Percentiles rank a stretch among this genome's conserved stretches.
phyloP scores from a whole-genome alignment of 2,113 vertebrate genomes.

The Gambusia holbrooki region DNA sequence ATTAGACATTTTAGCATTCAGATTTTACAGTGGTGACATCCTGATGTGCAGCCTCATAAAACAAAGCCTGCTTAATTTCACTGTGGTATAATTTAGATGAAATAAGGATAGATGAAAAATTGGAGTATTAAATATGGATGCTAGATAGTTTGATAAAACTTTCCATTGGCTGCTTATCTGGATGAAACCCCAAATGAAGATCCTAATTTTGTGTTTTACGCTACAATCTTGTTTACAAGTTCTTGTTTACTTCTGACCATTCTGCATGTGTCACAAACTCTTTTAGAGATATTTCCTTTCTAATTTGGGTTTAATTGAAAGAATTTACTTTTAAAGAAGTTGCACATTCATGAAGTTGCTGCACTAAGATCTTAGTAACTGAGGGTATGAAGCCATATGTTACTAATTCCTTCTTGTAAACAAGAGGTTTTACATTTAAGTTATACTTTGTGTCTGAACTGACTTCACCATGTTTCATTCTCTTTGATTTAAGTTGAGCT shows the following conservation, averaged over 20 bases:
- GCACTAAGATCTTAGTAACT: background rate
- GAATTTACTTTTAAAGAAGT: slow-evolving; percentile 5
- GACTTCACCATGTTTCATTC: slow-evolving; percentile 57
- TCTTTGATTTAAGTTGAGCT: slow-evolving; percentile 51
- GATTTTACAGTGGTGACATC: slow-evolving; percentile 46
- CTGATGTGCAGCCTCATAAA: slow-evolving; percentile 32
- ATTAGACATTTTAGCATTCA: slow-evolving; percentile 5
- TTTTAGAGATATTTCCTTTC: slow-evolving; percentile 54
- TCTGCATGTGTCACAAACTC: slow-evolving; percentile 19
- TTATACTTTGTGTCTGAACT: slow-evolving; percentile 22
- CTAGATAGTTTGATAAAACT: background rate
- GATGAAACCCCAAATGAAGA: slow-evolving; percentile 51
- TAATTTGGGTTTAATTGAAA: slow-evolving; percentile 3
- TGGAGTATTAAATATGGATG: background rate
- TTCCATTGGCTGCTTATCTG: slow-evolving; percentile 33
- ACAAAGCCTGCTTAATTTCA: background rate
- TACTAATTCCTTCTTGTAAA: slow-evolving; percentile 26
- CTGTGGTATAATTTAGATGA: background rate
- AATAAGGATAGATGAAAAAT: background rate
- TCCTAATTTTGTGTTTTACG: slow-evolving; percentile 1
- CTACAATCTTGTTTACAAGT: background rate
- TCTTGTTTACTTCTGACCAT: background rate
- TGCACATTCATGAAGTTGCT: background rate
- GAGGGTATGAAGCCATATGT: slow-evolving; percentile 9
- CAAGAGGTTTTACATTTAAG: background rate